These are phyloP conservation scores for Gandaritis pyraliata DNA, from an alignment of 2,888 invertebrate genomes.

Conservation along the genomic window DNA sequence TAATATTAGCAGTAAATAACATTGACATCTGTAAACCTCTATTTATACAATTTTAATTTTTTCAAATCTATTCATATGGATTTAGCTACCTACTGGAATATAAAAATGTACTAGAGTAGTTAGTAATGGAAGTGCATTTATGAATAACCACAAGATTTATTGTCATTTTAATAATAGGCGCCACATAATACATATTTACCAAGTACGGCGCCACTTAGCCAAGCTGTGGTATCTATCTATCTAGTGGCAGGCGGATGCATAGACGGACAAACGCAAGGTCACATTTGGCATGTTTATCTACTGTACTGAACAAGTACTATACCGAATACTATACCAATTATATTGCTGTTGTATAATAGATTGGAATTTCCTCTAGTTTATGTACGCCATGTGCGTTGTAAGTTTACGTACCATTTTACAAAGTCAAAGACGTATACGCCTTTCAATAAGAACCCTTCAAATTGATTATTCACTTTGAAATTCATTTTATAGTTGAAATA, in stretches of 20 bases:
- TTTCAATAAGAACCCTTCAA: no score
- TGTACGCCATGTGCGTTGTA: no score
- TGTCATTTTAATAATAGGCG: slow-evolving; percentile 24
- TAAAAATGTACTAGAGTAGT: no score
- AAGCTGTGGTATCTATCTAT: slow-evolving; percentile 3
- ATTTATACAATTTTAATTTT: no score
- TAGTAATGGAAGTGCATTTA: background rate
- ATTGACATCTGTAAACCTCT: no score
- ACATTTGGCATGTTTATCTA: slow-evolving; percentile 22
- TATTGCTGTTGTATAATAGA: slow-evolving; percentile 15
- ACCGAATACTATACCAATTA: slow-evolving; percentile 16
- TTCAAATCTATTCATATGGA: no score
- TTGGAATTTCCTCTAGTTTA: slow-evolving; percentile 33
- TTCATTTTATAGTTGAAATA: no score
- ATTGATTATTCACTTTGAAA: no score
- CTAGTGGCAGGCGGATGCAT: slow-evolving; percentile 47
- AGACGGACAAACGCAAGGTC: slow-evolving; percentile 53
- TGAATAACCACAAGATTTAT: slow-evolving; percentile 11
- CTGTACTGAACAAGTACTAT: slow-evolving; percentile 3
- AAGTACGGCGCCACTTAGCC: slow-evolving; percentile 12
- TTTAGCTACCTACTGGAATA: no score
- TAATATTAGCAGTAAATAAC: no score
- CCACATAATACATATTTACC: slow-evolving; percentile 31
- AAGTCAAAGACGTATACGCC: no score
- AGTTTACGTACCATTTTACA: no score